A percentile compares a stretch with the other conserved stretches of the same genome.
Evolutionary conservation across 2,797 vertebrate species (phyloP).

Genomic region (Gymnocypris eckloni): DNA sequence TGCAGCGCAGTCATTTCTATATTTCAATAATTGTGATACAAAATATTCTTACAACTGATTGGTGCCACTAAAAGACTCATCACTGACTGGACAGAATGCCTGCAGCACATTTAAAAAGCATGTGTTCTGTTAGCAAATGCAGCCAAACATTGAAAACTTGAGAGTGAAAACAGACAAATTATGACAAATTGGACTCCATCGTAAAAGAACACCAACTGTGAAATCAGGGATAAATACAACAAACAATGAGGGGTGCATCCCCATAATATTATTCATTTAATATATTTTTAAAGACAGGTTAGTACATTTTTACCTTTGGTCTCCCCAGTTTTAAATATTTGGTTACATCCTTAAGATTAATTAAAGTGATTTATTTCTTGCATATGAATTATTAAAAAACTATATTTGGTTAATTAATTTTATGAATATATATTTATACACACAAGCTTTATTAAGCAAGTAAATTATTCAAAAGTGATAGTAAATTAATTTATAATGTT

Average conservation of each 20-base stretch:
- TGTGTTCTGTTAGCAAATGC: slow-evolving; percentile 6
- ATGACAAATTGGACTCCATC: background rate
- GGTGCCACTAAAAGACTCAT: background rate
- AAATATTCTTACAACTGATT: background rate
- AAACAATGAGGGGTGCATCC: background rate
- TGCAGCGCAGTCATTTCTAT: background rate
- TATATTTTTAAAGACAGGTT: background rate
- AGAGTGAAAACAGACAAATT: background rate
- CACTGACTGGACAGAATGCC: background rate
- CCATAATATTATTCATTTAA: background rate
- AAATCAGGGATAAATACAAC: background rate
- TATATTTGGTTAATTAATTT: background rate
- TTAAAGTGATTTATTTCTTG: background rate
- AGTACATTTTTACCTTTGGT: background rate
- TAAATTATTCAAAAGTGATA: background rate
- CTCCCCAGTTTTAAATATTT: background rate
- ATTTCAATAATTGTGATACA: background rate
- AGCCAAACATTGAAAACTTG: background rate
- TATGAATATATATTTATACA: background rate
- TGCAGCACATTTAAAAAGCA: background rate
- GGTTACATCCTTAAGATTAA: background rate
- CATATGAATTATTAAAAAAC: background rate
- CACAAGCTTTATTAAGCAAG: background rate
- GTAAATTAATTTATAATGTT: background rate
- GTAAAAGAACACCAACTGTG: background rate